Percentiles rank a stretch among this genome's conserved stretches.
These are phyloP conservation scores for Atherix ibis DNA, from an alignment of 2,888 invertebrate species.

Conservation along the genomic window DNA sequence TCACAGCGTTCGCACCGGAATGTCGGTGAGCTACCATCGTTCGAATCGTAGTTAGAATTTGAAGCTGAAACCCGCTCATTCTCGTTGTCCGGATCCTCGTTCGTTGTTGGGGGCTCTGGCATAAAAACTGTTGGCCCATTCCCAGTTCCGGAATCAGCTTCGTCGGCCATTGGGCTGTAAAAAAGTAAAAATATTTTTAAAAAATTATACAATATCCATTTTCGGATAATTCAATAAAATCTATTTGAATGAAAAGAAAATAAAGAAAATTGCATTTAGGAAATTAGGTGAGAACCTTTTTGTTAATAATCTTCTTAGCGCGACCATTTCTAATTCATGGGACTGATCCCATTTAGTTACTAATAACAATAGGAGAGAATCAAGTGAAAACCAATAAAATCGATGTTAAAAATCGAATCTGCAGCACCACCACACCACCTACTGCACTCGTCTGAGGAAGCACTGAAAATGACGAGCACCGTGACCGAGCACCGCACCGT, in stretches of 20 bases:
- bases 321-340: neutral
- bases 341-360: no score
- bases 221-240: no score
- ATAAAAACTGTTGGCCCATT: constrained; percentile 6
- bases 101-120: constrained; percentile 20
- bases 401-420: no score
- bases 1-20: constrained; percentile 61
- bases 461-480: no score
- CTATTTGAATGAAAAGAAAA: neutral
- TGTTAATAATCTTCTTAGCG: neutral
- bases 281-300: neutral
- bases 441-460: no score
- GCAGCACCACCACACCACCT: no score
- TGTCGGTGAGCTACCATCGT: constrained; percentile 9
- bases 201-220: no score
- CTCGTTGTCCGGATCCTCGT: constrained; percentile 12
- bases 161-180: constrained; percentile 13
- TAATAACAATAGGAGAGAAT: no score
- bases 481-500: no score
- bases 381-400: no score
- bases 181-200: neutral
- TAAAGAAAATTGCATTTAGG: neutral
- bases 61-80: constrained; percentile 12
- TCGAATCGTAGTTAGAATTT: constrained; percentile 12
- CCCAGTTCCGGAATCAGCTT: constrained; percentile 10